Evolutionary conservation across 2,797 vertebrate species (phyloP).

Genomic region (Aldrovandia affinis): DNA sequence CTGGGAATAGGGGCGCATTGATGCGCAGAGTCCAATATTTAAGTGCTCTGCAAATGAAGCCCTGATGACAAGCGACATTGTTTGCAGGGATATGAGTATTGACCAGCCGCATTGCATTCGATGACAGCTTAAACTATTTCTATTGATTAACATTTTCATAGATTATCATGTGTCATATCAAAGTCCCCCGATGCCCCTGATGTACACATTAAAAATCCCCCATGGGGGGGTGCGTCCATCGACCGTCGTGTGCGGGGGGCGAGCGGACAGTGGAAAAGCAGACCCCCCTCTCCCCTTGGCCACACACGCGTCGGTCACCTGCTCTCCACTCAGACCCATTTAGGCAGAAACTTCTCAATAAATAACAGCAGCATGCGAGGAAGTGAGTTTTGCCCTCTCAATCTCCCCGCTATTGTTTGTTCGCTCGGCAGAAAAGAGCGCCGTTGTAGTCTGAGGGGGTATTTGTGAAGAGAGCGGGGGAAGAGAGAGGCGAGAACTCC

Average conservation of each 20-base stretch:
- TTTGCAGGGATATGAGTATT: constrained; percentile 94
- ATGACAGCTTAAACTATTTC: constrained; percentile 99
- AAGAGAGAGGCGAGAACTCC: constrained; percentile 71
- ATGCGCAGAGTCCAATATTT: constrained; percentile 95
- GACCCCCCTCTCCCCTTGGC: constrained; percentile 64
- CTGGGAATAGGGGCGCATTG: constrained; percentile 84
- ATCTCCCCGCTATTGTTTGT: constrained; percentile 49
- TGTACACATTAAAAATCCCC: constrained; percentile 89
- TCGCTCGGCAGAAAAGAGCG: constrained; percentile 35
- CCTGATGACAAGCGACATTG: constrained; percentile 97
- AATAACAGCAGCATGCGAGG: constrained; percentile 79
- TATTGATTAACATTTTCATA: constrained; percentile 99
- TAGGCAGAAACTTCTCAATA: constrained; percentile 91
- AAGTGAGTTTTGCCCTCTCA: constrained; percentile 60
- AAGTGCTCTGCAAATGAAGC: constrained; percentile 96
- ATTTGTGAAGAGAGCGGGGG: constrained; percentile 42
- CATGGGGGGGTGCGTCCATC: constrained; percentile 76
- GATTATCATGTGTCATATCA: constrained; percentile 99
- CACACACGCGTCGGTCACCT: constrained; percentile 82
- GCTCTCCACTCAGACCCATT: constrained; percentile 83
- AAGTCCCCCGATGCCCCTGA: constrained; percentile 84
- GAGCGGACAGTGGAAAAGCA: constrained; percentile 60
- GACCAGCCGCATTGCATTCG: constrained; percentile 89
- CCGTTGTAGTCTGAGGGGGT: constrained; percentile 37
- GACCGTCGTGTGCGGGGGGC: constrained; percentile 69